Evolutionary conservation across 2,888 invertebrate species (phyloP).

Genomic region (Ferdinandea cuprea): DNA sequence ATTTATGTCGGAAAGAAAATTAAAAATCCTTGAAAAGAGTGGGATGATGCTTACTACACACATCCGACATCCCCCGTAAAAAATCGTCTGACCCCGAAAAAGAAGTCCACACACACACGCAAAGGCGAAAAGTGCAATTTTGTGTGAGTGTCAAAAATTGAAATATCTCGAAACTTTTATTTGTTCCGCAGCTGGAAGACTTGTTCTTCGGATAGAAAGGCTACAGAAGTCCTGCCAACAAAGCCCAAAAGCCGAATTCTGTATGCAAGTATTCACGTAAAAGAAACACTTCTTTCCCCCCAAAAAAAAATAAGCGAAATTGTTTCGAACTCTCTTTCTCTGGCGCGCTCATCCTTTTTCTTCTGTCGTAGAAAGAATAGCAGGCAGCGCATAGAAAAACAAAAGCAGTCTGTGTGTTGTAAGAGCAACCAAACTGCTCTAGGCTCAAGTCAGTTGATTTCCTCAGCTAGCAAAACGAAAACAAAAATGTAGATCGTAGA

Average conservation of each 20-base stretch:
- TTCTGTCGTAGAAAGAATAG: slow-evolving; percentile 2
- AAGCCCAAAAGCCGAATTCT: slow-evolving; percentile 47
- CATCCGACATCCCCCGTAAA: background rate
- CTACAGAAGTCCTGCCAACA: slow-evolving; percentile 55
- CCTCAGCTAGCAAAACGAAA: slow-evolving; percentile 41
- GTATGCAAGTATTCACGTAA: slow-evolving; percentile 69
- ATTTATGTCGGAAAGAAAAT: slow-evolving; percentile 20
- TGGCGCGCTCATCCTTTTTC: slow-evolving; percentile 40
- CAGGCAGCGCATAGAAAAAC: slow-evolving; percentile 4
- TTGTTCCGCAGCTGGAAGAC: slow-evolving; percentile 34
- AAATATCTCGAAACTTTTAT: slow-evolving; percentile 73
- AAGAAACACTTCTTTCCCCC: slow-evolving; percentile 61
- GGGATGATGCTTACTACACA: background rate
- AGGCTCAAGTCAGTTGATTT: slow-evolving; percentile 70
- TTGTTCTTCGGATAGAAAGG: background rate
- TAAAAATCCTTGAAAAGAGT: slow-evolving; percentile 27
- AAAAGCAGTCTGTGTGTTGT: slow-evolving; percentile 28
- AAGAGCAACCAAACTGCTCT: slow-evolving; percentile 53
- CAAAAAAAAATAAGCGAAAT: no score
- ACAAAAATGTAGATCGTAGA: slow-evolving; percentile 26
- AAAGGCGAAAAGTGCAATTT: slow-evolving; percentile 61
- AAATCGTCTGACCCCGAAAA: slow-evolving; percentile 30
- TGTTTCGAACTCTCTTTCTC: slow-evolving; percentile 22
- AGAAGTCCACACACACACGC: slow-evolving; percentile 13
- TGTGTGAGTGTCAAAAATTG: slow-evolving; percentile 71